Percentiles rank a stretch among this genome's conserved stretches.
These are phyloP conservation scores for Halictus quadricinctus DNA, from an alignment of 2,888 invertebrate species.

Conservation along the genomic window DNA sequence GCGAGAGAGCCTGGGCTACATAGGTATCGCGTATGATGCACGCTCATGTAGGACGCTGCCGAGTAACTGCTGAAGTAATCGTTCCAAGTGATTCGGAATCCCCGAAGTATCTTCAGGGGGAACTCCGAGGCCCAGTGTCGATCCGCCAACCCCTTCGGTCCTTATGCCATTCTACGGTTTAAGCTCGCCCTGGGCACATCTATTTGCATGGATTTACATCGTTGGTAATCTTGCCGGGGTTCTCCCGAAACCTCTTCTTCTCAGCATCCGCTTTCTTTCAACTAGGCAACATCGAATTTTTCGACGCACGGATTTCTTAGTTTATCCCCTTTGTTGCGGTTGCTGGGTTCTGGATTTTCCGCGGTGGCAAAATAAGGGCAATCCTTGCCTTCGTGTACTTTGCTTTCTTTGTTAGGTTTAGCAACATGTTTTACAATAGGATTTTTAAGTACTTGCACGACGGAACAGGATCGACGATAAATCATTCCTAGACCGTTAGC, in stretches of 20 bases:
- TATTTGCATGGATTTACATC: conserved; percentile 59
- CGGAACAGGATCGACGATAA: not conserved
- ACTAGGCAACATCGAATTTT: not conserved
- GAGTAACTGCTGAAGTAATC: conserved; percentile 51
- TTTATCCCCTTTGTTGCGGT: not conserved
- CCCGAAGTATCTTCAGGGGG: conserved; percentile 27
- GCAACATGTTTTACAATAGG: too few relatives aligned
- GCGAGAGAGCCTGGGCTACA: not conserved
- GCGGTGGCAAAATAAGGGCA: not conserved
- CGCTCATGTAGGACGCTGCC: conserved; percentile 11
- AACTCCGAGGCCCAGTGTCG: conserved; percentile 9
- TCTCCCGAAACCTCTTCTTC: not conserved
- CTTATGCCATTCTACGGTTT: conserved; percentile 31
- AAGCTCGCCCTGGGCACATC: conserved; percentile 35
- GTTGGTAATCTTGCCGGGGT: conserved; percentile 17
- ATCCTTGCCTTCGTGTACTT: not conserved
- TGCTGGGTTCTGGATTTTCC: not conserved
- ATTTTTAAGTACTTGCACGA: not conserved
- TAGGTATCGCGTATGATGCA: conserved; percentile 27
- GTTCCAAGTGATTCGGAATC: conserved; percentile 50
- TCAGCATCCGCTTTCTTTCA: not conserved
- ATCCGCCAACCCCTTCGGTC: conserved; percentile 10
- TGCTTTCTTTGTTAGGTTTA: too few relatives aligned
- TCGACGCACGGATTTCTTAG: not conserved
- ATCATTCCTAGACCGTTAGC: not conserved